These are phyloP conservation scores for Notolabrus celidotus DNA, from an alignment of 2,797 vertebrate species.

Conservation along the genomic window DNA sequence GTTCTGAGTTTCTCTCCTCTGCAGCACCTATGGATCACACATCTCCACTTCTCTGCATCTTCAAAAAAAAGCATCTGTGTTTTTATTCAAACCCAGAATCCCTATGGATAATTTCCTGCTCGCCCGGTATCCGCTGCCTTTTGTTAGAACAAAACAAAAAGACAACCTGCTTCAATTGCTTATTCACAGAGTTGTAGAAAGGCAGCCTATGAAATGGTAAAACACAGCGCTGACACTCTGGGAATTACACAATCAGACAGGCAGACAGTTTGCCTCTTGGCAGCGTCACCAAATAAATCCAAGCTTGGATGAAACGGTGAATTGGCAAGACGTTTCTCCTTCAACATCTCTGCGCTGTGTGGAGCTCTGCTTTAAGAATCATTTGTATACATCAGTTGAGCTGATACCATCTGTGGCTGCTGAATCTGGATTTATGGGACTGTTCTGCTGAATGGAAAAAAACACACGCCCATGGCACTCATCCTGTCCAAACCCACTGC, in stretches of 20 bases:
- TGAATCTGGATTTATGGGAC: no score
- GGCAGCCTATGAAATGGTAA: constrained; percentile 36
- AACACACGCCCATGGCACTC: no score
- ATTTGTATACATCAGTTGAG: constrained; percentile 45
- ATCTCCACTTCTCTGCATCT: constrained; percentile 38
- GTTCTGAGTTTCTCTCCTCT: constrained; percentile 34
- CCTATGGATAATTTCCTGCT: constrained; percentile 32
- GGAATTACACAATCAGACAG: constrained; percentile 61
- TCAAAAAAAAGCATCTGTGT: constrained; percentile 37
- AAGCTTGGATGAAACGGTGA: constrained; percentile 49
- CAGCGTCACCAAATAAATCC: constrained; percentile 44
- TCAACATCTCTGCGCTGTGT: constrained; percentile 3
- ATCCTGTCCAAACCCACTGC: no score
- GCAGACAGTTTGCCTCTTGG: constrained; percentile 48
- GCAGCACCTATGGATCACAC: constrained; percentile 40
- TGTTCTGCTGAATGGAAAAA: constrained; percentile 6
- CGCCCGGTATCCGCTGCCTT: constrained; percentile 24
- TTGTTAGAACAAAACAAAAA: constrained; percentile 50
- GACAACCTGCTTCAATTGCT: constrained; percentile 47
- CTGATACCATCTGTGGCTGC: constrained; percentile 24
- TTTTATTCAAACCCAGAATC: constrained; percentile 26
- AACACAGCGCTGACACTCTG: constrained; percentile 33
- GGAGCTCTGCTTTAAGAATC: constrained; percentile 25
- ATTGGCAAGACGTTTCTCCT: constrained; percentile 15
- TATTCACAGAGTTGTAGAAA: constrained; percentile 36